Conservation (phyloP, 2,888 invertebrate species). For the Oxystoma pomonae region DNA sequence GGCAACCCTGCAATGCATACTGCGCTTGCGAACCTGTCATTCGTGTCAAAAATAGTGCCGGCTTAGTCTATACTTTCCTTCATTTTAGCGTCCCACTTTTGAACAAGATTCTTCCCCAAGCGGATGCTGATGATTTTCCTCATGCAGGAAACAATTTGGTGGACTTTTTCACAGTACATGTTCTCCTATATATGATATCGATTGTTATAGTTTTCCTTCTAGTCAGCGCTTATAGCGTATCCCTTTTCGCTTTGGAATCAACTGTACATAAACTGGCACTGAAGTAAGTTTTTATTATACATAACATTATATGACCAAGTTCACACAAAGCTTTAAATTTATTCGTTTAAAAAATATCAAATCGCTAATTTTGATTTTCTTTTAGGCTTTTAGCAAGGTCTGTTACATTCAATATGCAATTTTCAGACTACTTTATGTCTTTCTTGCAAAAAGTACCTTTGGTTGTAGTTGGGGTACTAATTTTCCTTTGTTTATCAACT, state of each 20-base stretch:
- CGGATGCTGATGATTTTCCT: neutral
- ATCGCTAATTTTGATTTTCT: too few species aligned
- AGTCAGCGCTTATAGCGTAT: constrained; percentile 52
- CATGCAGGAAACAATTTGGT: constrained; percentile 32
- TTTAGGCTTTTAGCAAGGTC: constrained; percentile 50
- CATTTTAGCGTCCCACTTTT: neutral
- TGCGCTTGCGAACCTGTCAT: too few species aligned
- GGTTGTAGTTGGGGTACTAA: constrained; percentile 59
- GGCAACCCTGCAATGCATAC: too few species aligned
- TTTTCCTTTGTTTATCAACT: constrained; percentile 61
- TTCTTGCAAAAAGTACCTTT: constrained; percentile 67
- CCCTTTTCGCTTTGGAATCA: constrained; percentile 66
- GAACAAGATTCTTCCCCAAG: neutral
- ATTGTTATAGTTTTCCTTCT: constrained; percentile 57
- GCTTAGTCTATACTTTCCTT: too few species aligned
- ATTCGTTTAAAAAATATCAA: too few species aligned
- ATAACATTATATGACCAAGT: too few species aligned
- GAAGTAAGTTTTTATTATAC: constrained; percentile 5
- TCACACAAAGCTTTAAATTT: too few species aligned
- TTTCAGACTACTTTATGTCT: constrained; percentile 62
- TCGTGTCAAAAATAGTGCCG: too few species aligned
- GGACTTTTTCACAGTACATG: constrained; percentile 52
- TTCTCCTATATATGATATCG: constrained; percentile 60
- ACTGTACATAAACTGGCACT: constrained; percentile 57
- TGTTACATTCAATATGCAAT: constrained; percentile 45